These are phyloP conservation scores for Pseudotriccus pelzelni DNA, from an alignment of 2,797 vertebrate species.

Conservation along the genomic window DNA sequence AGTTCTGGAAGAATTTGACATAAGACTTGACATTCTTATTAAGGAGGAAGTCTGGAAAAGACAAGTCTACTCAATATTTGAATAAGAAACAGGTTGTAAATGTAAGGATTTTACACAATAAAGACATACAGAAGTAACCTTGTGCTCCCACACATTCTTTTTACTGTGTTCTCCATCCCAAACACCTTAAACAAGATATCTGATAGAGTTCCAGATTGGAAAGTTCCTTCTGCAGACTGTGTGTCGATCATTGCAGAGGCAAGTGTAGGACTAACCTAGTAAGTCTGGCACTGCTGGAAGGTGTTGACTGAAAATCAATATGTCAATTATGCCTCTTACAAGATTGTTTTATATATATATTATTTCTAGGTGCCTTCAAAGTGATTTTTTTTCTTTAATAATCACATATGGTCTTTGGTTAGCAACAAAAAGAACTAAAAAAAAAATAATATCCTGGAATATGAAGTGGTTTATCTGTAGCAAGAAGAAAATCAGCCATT, in stretches of 20 bases:
- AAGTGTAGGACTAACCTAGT: not conserved
- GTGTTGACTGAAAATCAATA: not conserved
- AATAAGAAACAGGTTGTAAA: not conserved
- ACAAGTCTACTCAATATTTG: not conserved
- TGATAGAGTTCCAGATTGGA: not conserved
- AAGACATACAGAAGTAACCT: not conserved
- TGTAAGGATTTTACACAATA: not conserved
- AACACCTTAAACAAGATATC: not conserved
- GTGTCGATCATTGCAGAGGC: not conserved
- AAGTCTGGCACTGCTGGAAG: not conserved
- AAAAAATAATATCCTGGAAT: not conserved
- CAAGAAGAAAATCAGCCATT: not conserved
- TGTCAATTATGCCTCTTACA: not conserved
- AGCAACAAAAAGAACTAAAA: not conserved
- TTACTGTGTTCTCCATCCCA: not conserved
- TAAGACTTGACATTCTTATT: not conserved
- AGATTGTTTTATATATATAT: not conserved
- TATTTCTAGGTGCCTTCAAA: not conserved
- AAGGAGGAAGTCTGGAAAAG: not conserved
- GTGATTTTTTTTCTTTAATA: not conserved
- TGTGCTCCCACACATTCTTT: not conserved
- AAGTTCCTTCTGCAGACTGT: not conserved
- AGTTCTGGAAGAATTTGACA: not conserved
- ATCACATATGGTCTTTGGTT: not conserved
- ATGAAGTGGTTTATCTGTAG: not conserved